Evolutionary conservation across 2,113 vertebrate genomes (phyloP).

Genomic region (Dipodomys stephensi): DNA sequence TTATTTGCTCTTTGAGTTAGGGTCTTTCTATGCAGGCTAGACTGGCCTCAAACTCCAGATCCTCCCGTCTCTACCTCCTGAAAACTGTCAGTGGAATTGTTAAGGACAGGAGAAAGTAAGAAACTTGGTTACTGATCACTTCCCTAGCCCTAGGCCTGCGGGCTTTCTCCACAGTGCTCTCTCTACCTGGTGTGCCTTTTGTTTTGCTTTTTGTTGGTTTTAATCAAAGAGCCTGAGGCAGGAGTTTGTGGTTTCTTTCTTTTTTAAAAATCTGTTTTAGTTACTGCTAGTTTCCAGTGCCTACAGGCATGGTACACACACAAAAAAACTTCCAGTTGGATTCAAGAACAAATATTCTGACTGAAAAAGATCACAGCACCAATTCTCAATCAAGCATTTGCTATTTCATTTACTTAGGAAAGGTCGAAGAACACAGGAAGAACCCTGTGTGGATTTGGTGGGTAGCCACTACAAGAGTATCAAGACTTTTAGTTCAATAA

Average conservation of each 20-base stretch:
- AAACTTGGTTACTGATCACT: background rate
- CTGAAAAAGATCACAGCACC: background rate
- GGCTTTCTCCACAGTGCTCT: background rate
- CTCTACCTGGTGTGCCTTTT: background rate
- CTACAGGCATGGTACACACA: background rate
- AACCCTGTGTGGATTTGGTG: background rate
- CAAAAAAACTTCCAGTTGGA: background rate
- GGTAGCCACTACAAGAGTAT: background rate
- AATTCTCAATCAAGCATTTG: background rate
- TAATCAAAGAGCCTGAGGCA: background rate
- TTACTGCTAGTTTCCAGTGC: background rate
- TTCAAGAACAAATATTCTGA: background rate
- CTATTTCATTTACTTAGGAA: constrained; percentile 20
- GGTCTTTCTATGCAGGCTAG: background rate
- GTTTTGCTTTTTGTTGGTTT: background rate
- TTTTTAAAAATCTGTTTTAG: background rate
- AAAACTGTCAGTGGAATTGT: background rate
- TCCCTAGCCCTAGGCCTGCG: too few relatives aligned
- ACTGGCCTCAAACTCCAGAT: background rate
- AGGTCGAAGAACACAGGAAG: background rate
- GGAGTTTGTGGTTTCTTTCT: background rate
- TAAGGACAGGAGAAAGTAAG: background rate
- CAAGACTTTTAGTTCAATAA: constrained; percentile 43
- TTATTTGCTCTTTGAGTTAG: background rate
- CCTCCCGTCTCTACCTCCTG: background rate